These are phyloP conservation scores for Sclerurus mexicanus DNA, from an alignment of 2,113 vertebrate genomes.

Conservation along the genomic window DNA sequence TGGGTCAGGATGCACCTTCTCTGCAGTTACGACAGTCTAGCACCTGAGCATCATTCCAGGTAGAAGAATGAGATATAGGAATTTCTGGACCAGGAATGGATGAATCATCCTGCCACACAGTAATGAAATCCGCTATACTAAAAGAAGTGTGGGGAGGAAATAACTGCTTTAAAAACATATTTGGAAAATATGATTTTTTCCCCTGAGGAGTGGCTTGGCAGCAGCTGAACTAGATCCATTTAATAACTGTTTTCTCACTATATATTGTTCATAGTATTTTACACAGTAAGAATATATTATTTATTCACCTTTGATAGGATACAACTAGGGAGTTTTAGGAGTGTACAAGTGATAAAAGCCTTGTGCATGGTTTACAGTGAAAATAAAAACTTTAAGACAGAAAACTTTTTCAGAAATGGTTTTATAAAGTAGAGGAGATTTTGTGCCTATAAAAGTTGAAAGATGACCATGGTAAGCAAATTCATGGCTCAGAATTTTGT, in stretches of 20 bases:
- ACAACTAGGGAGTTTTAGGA: neutral
- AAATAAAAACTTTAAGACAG: neutral
- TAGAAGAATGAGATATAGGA: neutral
- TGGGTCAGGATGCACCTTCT: neutral
- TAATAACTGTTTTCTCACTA: neutral
- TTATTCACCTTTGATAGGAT: neutral
- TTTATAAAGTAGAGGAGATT: neutral
- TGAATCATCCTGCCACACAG: neutral
- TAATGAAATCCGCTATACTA: neutral
- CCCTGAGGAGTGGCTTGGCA: neutral
- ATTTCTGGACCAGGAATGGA: neutral
- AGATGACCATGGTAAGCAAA: neutral
- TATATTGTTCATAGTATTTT: neutral
- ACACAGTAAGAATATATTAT: neutral
- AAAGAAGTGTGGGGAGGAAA: neutral
- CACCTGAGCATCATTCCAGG: neutral
- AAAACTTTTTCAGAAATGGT: neutral
- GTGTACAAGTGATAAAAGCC: neutral
- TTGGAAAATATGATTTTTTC: neutral
- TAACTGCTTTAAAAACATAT: neutral
- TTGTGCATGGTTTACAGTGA: neutral
- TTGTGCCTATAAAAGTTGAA: neutral
- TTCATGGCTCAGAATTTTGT: neutral
- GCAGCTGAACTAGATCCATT: neutral
- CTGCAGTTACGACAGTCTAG: fast-evolving